phyloP scores from a whole-genome alignment of 2,113 vertebrate species.

The Taxidea taxus region DNA sequence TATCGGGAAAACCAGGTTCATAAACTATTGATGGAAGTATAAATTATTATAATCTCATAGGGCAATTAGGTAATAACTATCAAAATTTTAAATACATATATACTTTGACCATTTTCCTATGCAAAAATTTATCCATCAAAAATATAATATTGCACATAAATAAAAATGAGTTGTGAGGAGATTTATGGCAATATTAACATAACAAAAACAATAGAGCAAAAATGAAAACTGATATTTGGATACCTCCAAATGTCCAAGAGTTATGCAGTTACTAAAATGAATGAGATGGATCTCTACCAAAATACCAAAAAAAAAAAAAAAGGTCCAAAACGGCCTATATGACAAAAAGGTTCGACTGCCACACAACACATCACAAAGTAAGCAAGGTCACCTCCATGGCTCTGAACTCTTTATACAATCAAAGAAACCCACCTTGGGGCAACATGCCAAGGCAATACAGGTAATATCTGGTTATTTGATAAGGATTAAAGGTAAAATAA shows the following conservation, averaged over 20 bases:
- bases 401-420: neutral
- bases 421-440: neutral
- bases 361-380: neutral
- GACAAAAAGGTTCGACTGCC: neutral
- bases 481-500: slow-evolving; percentile 12
- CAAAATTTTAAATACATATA: slow-evolving; percentile 1
- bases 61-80: neutral
- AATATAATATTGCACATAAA: neutral
- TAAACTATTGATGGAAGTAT: neutral
- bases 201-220: neutral
- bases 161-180: neutral
- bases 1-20: neutral
- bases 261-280: neutral
- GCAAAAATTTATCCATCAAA: slow-evolving; percentile 4
- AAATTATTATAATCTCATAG: neutral
- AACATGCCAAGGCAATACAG: neutral
- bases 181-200: neutral
- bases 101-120: neutral
- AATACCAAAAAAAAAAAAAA: too few relatives aligned
- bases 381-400: neutral
- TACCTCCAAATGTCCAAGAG: neutral
- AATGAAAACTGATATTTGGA: neutral
- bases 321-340: neutral
- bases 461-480: neutral
- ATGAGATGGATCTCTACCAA: neutral